phyloP scores from a whole-genome alignment of 2,113 vertebrate genomes.

The Macquaria australasica region DNA sequence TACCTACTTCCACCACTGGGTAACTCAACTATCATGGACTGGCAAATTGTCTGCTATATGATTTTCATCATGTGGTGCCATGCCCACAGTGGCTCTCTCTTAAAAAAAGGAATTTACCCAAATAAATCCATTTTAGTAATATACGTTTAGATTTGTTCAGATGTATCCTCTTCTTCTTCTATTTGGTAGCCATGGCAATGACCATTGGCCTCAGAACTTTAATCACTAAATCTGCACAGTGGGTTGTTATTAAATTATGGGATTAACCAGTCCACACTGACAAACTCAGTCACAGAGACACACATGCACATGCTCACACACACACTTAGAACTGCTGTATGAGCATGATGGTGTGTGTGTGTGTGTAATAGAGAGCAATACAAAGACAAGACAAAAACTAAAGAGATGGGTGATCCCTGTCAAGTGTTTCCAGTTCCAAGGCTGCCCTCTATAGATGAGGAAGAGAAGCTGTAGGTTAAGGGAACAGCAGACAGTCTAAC shows the following conservation, averaged over 20 bases:
- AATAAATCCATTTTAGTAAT: not conserved
- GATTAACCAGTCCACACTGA: conserved; percentile 80
- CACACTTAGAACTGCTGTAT: conserved; percentile 6
- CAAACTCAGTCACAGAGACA: conserved; percentile 68
- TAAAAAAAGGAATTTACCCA: not conserved
- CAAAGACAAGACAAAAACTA: not conserved
- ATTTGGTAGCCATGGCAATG: conserved; percentile 78
- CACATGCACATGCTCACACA: not conserved
- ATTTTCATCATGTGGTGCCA: not conserved
- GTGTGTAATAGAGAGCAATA: not conserved
- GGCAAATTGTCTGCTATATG: not conserved
- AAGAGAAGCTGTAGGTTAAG: not conserved
- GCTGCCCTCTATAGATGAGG: conserved; percentile 51
- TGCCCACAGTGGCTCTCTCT: not conserved
- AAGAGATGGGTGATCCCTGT: not conserved
- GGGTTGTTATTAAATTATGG: conserved; percentile 81
- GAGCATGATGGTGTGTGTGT: not conserved
- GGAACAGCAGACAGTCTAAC: not conserved
- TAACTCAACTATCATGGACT: too few relatives aligned
- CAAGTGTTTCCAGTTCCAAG: conserved; percentile 34
- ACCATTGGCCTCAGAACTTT: conserved; percentile 76
- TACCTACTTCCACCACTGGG: too few relatives aligned
- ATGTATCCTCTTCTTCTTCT: conserved; percentile 48
- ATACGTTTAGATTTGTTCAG: not conserved
- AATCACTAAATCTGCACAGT: conserved; percentile 80